phyloP scores from a whole-genome alignment of 2,797 vertebrate species.

The Tapirus indicus region DNA sequence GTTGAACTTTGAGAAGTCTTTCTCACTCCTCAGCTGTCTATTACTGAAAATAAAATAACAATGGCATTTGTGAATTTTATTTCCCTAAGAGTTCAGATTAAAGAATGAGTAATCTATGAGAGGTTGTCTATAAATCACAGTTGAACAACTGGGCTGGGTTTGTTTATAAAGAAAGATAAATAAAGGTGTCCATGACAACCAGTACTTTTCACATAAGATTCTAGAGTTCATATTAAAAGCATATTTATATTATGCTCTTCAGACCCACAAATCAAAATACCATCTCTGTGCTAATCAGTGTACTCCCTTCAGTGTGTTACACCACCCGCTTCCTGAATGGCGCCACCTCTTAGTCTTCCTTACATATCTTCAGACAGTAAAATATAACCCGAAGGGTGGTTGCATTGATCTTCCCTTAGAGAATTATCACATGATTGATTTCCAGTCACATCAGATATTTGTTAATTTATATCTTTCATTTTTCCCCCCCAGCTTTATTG shows the following conservation, averaged over 20 bases:
- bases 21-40: background rate
- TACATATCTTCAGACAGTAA: background rate
- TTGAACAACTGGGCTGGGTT: slow-evolving; percentile 25
- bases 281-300: background rate
- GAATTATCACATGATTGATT: background rate
- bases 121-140: slow-evolving; percentile 48
- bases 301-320: background rate
- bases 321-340: background rate
- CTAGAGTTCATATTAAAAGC: background rate
- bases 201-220: slow-evolving; percentile 3
- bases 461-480: background rate
- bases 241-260: slow-evolving; percentile 33
- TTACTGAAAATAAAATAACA: slow-evolving; percentile 20
- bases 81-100: slow-evolving; percentile 42
- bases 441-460: background rate
- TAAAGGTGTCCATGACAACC: slow-evolving; percentile 50
- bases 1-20: background rate
- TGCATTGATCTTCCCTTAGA: background rate
- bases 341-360: too few relatives aligned
- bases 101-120: slow-evolving; percentile 26
- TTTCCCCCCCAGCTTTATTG: background rate
- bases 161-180: slow-evolving; percentile 64
- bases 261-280: background rate
- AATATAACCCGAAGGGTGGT: background rate
- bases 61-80: slow-evolving; percentile 8